A percentile compares a stretch with the other conserved stretches of the same genome.
Evolutionary conservation across 2,797 vertebrate genomes (phyloP).

Genomic region (Microcaecilia unicolor): DNA sequence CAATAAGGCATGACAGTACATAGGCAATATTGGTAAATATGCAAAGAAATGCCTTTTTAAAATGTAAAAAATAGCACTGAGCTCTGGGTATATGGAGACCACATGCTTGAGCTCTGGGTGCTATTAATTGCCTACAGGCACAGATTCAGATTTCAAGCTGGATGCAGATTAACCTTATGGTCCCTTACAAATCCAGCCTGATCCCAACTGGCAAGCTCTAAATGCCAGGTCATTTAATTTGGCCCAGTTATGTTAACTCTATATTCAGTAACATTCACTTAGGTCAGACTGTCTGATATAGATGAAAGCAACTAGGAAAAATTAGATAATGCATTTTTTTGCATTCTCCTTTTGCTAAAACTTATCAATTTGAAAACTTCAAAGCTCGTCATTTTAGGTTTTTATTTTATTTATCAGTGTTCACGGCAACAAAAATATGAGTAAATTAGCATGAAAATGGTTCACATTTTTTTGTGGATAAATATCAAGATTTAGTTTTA

Average conservation of each 20-base stretch:
- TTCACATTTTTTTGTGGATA: no score
- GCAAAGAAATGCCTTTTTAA: constrained; percentile 21
- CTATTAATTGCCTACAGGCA: constrained; percentile 37
- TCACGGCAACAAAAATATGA: no score
- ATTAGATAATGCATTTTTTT: constrained; percentile 19
- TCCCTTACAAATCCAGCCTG: constrained; percentile 12
- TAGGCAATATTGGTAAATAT: constrained; percentile 11
- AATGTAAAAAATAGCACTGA: constrained; percentile 26
- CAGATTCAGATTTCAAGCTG: constrained; percentile 33
- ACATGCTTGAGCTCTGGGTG: constrained; percentile 33
- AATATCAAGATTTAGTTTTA: no score
- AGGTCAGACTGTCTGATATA: constrained; percentile 18
- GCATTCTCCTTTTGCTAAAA: constrained; percentile 8
- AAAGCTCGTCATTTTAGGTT: no score
- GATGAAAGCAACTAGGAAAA: constrained; percentile 18
- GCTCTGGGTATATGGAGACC: constrained; percentile 36
- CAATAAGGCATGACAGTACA: constrained; percentile 25
- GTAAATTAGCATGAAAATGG: no score
- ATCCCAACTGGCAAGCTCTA: constrained; percentile 7
- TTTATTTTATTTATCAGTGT: no score
- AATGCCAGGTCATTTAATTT: constrained; percentile 14
- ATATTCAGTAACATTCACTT: constrained; percentile 23
- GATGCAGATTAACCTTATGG: constrained; percentile 23
- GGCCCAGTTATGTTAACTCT: constrained; percentile 18
- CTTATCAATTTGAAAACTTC: no score